Evolutionary conservation across 2,113 vertebrate genomes (phyloP).

Genomic region (Telmatochromis sp.): DNA sequence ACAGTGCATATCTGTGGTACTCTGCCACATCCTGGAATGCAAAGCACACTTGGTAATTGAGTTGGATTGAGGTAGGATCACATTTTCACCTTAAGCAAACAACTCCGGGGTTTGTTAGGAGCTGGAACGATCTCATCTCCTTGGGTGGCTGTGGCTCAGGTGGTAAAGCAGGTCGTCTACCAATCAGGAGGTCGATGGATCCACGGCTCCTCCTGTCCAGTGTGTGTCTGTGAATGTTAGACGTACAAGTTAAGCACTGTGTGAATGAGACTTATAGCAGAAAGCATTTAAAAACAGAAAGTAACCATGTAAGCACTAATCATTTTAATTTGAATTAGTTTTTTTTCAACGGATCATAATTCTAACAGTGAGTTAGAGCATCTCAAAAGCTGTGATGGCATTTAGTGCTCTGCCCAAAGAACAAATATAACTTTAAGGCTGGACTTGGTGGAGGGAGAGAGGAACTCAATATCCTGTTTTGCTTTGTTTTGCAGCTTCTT

Average conservation of each 20-base stretch:
- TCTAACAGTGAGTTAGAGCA: not conserved
- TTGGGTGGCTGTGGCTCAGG: not conserved
- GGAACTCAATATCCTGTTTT: not conserved
- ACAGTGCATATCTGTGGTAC: not conserved
- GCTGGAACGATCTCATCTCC: not conserved
- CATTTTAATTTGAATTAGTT: not conserved
- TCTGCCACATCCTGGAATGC: not conserved
- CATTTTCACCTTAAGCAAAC: not conserved
- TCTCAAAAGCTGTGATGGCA: not conserved
- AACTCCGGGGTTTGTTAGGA: not conserved
- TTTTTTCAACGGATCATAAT: not conserved
- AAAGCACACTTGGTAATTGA: not conserved
- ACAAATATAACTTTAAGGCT: not conserved
- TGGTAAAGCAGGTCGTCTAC: not conserved
- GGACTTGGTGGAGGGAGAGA: not conserved
- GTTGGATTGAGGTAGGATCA: not conserved
- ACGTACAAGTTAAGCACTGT: not conserved
- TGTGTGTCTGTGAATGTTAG: not conserved
- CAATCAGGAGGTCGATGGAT: not conserved
- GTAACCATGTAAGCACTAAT: not conserved
- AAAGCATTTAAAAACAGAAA: not conserved
- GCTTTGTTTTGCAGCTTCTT: not conserved
- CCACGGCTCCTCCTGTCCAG: not conserved
- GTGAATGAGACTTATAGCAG: not conserved
- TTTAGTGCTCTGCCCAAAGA: not conserved